A percentile compares a stretch with the other conserved stretches of the same genome.
phyloP scores from a whole-genome alignment of 2,888 invertebrate species.

The Aplocera efformata region DNA sequence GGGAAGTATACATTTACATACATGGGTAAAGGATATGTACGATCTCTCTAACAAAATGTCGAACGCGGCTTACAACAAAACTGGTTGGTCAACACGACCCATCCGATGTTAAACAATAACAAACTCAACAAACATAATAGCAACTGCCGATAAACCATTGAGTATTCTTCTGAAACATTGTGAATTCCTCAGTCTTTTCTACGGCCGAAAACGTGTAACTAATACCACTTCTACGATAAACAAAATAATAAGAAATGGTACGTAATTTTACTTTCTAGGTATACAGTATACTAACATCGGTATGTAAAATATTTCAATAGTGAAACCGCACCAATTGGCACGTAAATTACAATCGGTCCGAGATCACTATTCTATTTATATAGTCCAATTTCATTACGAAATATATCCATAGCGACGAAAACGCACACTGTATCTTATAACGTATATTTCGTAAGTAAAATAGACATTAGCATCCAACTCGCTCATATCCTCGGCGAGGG shows the following conservation, averaged over 20 bases:
- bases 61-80: constrained; percentile 44
- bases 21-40: constrained; percentile 67
- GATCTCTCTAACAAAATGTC: constrained; percentile 62
- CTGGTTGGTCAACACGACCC: constrained; percentile 72
- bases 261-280: constrained; percentile 56
- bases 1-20: constrained; percentile 55
- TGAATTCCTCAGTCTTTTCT: constrained; percentile 76
- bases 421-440: constrained; percentile 23
- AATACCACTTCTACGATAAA: constrained; percentile 39
- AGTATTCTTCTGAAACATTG: constrained; percentile 68
- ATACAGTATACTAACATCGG: constrained; percentile 73
- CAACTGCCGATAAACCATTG: constrained; percentile 62
- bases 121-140: constrained; percentile 52
- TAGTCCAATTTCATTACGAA: constrained; percentile 49
- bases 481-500: constrained; percentile 44
- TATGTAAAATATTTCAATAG: constrained; percentile 74
- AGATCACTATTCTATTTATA: constrained; percentile 41
- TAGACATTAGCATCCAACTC: constrained; percentile 39
- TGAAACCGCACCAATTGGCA: constrained; percentile 52
- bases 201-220: constrained; percentile 58
- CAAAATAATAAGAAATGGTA: constrained; percentile 56
- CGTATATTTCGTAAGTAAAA: constrained; percentile 49
- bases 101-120: constrained; percentile 49
- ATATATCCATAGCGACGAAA: constrained; percentile 32
- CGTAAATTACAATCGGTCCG: constrained; percentile 40